Evolutionary conservation across 2,888 invertebrate species (phyloP).

Genomic region (Pedicia rivosa): DNA sequence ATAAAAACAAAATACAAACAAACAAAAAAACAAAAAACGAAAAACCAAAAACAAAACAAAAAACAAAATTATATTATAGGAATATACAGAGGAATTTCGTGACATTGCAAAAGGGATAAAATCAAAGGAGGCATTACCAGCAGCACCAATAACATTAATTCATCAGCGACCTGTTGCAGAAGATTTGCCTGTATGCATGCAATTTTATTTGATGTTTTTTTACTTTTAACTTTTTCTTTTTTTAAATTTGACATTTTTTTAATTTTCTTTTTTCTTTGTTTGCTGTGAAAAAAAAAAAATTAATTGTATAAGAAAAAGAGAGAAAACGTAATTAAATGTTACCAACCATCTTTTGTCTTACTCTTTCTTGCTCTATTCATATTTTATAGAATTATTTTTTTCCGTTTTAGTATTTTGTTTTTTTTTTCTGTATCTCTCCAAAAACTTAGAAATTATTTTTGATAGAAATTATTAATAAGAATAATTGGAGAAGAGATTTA

Average conservation of each 20-base stretch:
- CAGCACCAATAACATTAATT: slow-evolving; percentile 85
- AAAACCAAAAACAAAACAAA: slow-evolving; percentile 4
- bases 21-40: slow-evolving; percentile 4
- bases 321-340: no score
- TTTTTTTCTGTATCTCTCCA: no score
- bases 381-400: no score
- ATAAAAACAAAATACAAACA: no score
- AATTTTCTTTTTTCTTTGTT: slow-evolving; percentile 17
- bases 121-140: slow-evolving; percentile 81
- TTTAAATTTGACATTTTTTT: slow-evolving; percentile 9
- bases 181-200: slow-evolving; percentile 55
- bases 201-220: slow-evolving; percentile 13
- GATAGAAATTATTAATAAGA: no score
- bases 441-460: no score
- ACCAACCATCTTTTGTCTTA: no score
- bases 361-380: no score
- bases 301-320: no score
- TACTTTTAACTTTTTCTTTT: slow-evolving; percentile 18
- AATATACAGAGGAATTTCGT: slow-evolving; percentile 93
- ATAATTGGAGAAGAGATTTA: no score
- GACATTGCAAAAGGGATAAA: slow-evolving; percentile 86
- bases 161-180: slow-evolving; percentile 91
- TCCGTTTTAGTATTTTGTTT: no score
- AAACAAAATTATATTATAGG: slow-evolving; percentile 38
- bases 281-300: no score